Evolutionary conservation across 2,888 invertebrate genomes (phyloP).

Genomic region (Philonicus albiceps): DNA sequence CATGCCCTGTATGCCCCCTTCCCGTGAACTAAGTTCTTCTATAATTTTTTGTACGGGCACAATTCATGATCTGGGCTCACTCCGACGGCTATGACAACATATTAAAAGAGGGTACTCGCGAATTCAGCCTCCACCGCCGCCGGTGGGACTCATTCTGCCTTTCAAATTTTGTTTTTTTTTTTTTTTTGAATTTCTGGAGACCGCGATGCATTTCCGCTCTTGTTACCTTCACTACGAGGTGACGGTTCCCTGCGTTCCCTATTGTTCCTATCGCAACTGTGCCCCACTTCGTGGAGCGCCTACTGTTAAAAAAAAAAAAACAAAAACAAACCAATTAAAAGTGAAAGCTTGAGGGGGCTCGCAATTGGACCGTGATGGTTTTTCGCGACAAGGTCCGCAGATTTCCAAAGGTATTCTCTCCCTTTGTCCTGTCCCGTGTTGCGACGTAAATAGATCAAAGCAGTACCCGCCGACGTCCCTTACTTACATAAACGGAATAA

Average conservation of each 20-base stretch:
- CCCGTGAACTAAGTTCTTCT: background rate
- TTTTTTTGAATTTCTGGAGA: background rate
- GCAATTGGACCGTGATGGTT: background rate
- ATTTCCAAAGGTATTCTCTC: background rate
- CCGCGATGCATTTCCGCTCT: background rate
- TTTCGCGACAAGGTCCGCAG: background rate
- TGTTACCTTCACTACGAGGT: background rate
- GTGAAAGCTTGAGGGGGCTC: background rate
- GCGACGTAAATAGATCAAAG: conserved; percentile 34
- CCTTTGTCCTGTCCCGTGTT: background rate
- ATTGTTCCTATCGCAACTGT: background rate
- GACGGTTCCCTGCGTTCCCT: background rate
- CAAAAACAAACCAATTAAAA: background rate
- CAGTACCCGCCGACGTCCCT: conserved; percentile 9
- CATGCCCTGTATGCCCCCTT: background rate
- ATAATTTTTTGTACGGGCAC: background rate
- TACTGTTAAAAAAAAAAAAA: background rate
- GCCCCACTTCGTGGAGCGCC: background rate
- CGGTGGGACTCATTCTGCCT: background rate
- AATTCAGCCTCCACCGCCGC: background rate
- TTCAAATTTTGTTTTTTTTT: too few relatives aligned
- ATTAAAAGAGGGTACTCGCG: background rate
- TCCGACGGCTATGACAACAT: conserved; percentile 4
- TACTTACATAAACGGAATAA: conserved; percentile 20
- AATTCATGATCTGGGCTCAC: conserved; percentile 18